Base-by-base conservation (phyloP, 2,113 vertebrate genomes). In the Glaucomys volans region DNA sequence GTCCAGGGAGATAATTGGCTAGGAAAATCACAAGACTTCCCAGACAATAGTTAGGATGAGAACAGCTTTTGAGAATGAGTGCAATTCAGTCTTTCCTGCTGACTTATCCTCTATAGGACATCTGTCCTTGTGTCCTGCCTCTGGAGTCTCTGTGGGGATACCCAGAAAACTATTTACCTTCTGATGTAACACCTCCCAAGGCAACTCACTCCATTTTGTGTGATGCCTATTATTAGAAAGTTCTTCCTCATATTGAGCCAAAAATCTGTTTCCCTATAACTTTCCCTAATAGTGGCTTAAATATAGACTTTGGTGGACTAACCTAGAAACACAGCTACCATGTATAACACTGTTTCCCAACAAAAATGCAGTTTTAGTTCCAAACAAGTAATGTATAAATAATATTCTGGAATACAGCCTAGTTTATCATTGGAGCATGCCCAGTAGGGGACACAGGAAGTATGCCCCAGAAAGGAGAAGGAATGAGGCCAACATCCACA, bases 261-360 rank as follows among this genome's bases (percentile, higher is more conserved):
- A 85, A 83, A 95, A 52, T 88, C 66, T 92, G 69, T 96, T 94
- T 90, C n/a, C 37, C 54, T 93, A 11, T 77, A 94, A 87, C 47
- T 95, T 96, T 93, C 77, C 35, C 77, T 77, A 69, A 82, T 92
- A 64, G 66, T 95, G 77, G 22, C 86, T 91, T 95, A 97, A 85
- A 94, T 94, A 90, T 72, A 92, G 76, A 92, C 40, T 83, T 90
- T 90, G 82, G 66, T 94, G 62, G 79, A 90, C 72, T 90, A 66
- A 30, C 72, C 67, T 85, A 82, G 86, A 77, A 97, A 96, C 77
- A 92, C 16, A 94, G 67, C 59, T 44, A 81, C n/a, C 16, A 26
- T 76, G n/a, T 82, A 67, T 91, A 94, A 81, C 24, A 66, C 35
- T 64, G 32, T 87, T 91, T 91, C 47, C 35, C 76, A 75, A 91